Evolutionary conservation across 1,140 invertebrate genomes (phyloP), one percentile per base, ranked within the genome.

Genomic region (Parasteatoda tepidariorum): DNA sequence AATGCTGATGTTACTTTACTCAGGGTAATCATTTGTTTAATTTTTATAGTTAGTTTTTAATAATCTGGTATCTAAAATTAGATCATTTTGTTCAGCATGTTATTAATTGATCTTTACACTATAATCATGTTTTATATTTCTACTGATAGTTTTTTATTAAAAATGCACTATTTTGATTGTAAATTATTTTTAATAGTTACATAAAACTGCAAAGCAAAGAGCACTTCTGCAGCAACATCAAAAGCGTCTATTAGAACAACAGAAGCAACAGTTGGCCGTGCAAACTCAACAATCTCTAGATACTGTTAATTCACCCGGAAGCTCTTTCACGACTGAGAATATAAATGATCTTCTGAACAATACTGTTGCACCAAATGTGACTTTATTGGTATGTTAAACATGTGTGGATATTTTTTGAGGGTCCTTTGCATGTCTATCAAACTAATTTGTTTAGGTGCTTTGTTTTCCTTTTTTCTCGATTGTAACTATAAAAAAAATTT

Each of bases 341-440:
- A 94, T 95, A 84, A 92, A 93, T 88, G 94, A 92, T 81, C 89
- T 95, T 85, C 90, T 95, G 84, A 95, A 95, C 87, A 93, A 92
- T 86, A 92, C 92, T n/a, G 93, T 94, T 84, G 94, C 94, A 22
- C 94, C 93, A 5, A 95, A 95, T 89, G 94, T 96, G 11, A 93
- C 94, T 48, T 88, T 93, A 84, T 91, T 92, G 90, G 92, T 92
- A 87, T n/a, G 57, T 24, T 66, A 9, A 30, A 66, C 22, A 13
- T 31, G 15, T 6, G 31, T 61, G 15, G n/a, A 61, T 6, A 26
- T 9, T 61, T 6, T 6, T 7, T 9, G 22, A 61, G 7, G 22
- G 7, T 22, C 24, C 7, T 9, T 61, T 22, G 57, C 18, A 26
- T 61, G n/a, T 7, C 22, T 61, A 66, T n/a, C 31, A 66, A 66